Evolutionary conservation across 1,140 invertebrate species (phyloP).

Genomic region (Dinothrombium tinctorium): DNA sequence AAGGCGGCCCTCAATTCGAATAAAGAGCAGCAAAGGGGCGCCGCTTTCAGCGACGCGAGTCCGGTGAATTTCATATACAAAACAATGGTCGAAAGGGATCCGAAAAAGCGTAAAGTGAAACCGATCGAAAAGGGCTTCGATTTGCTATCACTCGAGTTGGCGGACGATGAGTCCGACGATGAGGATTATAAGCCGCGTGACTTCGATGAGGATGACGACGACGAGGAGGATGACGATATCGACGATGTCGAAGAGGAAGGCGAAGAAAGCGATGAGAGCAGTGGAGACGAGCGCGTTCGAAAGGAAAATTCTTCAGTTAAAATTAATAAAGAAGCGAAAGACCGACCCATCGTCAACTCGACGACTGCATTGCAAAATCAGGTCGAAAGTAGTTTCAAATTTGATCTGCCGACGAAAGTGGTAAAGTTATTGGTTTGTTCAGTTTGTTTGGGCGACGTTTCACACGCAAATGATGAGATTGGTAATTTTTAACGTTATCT

Average conservation of each 20-base stretch:
- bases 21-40: too few species aligned
- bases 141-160: background rate
- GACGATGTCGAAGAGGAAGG: slow-evolving; percentile 8
- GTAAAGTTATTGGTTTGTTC: slow-evolving; percentile 49
- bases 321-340: slow-evolving; percentile 5
- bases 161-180: slow-evolving; percentile 16
- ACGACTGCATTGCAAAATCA: background rate
- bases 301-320: slow-evolving; percentile 1
- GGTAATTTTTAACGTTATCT: too few species aligned
- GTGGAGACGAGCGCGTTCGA: slow-evolving; percentile 20
- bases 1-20: too few species aligned
- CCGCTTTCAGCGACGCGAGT: too few species aligned
- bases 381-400: background rate
- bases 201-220: slow-evolving; percentile 17
- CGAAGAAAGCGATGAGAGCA: slow-evolving; percentile 12
- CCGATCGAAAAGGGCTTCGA: slow-evolving; percentile 19
- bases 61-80: background rate
- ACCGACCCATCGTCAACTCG: background rate
- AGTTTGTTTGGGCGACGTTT: slow-evolving; percentile 60
- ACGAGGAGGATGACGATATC: slow-evolving; percentile 12
- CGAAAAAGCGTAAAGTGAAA: slow-evolving; percentile 60
- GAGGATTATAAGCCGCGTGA: slow-evolving; percentile 15
- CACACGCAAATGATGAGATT: slow-evolving; percentile 77
- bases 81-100: slow-evolving; percentile 40
- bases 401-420: slow-evolving; percentile 14